Evolutionary conservation across 2,797 vertebrate species (phyloP).

Genomic region (Benthosema pterotum): DNA sequence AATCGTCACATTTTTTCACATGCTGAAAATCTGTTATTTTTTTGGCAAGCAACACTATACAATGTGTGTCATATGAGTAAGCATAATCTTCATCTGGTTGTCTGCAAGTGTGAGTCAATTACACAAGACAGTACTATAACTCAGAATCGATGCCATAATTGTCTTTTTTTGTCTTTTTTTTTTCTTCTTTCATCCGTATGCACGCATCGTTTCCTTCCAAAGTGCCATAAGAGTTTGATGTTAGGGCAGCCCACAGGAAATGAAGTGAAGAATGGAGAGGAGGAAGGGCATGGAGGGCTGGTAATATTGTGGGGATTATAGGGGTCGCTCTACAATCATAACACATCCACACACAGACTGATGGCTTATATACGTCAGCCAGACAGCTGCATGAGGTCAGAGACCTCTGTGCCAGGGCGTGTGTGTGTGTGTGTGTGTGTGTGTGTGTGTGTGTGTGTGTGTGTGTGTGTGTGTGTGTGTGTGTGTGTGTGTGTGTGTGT

Average conservation of each 20-base stretch:
- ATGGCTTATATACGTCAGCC: slow-evolving; percentile 52
- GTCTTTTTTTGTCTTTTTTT: too few relatives aligned
- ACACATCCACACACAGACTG: slow-evolving; percentile 34
- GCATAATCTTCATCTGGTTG: too few relatives aligned
- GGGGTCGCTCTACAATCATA: slow-evolving; percentile 48
- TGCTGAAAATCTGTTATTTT: too few relatives aligned
- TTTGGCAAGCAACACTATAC: too few relatives aligned
- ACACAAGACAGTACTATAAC: too few relatives aligned
- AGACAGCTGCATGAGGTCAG: slow-evolving; percentile 40
- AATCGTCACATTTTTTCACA: too few relatives aligned
- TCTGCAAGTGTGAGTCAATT: too few relatives aligned
- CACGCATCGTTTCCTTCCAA: too few relatives aligned
- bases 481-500: background rate
- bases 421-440: slow-evolving; percentile 9
- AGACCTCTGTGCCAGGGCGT: slow-evolving; percentile 17
- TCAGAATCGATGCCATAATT: too few relatives aligned
- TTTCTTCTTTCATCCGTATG: too few relatives aligned
- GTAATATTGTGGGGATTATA: slow-evolving; percentile 56
- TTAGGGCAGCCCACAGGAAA: slow-evolving; percentile 1
- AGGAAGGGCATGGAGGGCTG: background rate
- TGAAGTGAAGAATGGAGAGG: background rate
- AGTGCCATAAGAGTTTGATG: background rate
- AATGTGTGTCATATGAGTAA: too few relatives aligned
- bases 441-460: background rate
- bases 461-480: background rate